Conservation (phyloP, 1,140 invertebrate species). For the Glossosoma conforme region DNA sequence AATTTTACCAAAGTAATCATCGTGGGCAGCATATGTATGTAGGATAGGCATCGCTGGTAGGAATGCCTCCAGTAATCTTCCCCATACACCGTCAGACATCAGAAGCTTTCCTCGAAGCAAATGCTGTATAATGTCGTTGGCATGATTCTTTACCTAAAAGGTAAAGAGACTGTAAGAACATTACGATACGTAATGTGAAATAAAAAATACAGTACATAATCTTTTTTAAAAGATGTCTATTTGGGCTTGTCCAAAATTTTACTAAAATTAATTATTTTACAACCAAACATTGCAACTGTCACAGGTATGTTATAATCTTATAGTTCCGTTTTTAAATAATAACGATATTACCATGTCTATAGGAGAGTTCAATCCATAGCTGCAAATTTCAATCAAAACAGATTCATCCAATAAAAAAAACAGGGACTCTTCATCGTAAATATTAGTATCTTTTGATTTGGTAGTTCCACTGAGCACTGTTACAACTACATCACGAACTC, state of each 20-base stretch:
- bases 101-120: slow-evolving; percentile 57
- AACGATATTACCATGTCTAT: background rate
- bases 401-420: slow-evolving; percentile 51
- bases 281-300: background rate
- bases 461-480: slow-evolving; percentile 36
- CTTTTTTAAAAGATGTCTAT: background rate
- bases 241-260: background rate
- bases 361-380: slow-evolving; percentile 52
- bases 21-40: slow-evolving; percentile 42
- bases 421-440: slow-evolving; percentile 38
- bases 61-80: slow-evolving; percentile 50
- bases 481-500: slow-evolving; percentile 37
- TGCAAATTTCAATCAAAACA: slow-evolving; percentile 59
- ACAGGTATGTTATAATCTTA: too few species aligned
- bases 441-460: slow-evolving; percentile 32
- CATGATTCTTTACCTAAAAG: slow-evolving; percentile 49
- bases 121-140: slow-evolving; percentile 57
- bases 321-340: background rate
- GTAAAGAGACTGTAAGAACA: slow-evolving; percentile 4
- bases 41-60: slow-evolving; percentile 51
- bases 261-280: background rate
- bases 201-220: slow-evolving; percentile 2
- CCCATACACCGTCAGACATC: slow-evolving; percentile 55
- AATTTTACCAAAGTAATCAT: slow-evolving; percentile 41
- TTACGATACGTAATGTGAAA: background rate